A percentile compares a stretch with the other conserved stretches of the same genome.
These are phyloP conservation scores for Mesochorus sp. DNA, from an alignment of 2,888 invertebrate genomes.

Conservation along the genomic window DNA sequence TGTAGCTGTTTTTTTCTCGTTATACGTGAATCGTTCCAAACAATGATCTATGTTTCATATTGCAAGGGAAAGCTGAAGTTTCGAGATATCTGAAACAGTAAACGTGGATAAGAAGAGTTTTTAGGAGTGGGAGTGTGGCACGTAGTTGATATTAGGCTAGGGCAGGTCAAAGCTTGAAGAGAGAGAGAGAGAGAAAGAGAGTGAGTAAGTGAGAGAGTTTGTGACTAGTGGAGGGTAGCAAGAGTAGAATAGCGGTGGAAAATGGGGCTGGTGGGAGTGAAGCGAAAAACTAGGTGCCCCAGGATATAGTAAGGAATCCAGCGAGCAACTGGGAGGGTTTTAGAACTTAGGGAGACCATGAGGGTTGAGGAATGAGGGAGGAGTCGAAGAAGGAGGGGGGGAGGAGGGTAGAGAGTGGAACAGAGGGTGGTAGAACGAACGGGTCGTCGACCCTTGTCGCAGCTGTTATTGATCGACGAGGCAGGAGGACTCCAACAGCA, in stretches of 20 bases:
- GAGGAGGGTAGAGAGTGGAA: conserved; percentile 67
- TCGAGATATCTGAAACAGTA: conserved; percentile 47
- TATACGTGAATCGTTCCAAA: background rate
- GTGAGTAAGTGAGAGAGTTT: conserved; percentile 48
- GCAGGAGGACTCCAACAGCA: conserved; percentile 71
- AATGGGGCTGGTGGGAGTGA: conserved; percentile 32
- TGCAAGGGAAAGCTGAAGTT: conserved; percentile 36
- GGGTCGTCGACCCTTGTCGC: conserved; percentile 78
- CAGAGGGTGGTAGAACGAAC: conserved; percentile 63
- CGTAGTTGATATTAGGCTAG: conserved; percentile 64
- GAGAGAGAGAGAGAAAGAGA: conserved; percentile 6
- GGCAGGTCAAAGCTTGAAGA: conserved; percentile 57
- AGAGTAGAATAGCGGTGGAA: conserved; percentile 1
- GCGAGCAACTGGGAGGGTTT: conserved; percentile 37
- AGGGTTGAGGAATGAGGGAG: conserved; percentile 10
- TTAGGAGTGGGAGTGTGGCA: conserved; percentile 30
- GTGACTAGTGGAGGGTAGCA: conserved; percentile 7
- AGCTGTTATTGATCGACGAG: conserved; percentile 81
- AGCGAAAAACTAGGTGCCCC: conserved; percentile 59
- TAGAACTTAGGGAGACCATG: conserved; percentile 5
- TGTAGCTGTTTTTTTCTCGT: too few relatives aligned
- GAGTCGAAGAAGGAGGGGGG: conserved; percentile 53
- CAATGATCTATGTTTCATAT: conserved; percentile 19
- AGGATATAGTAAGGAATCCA: conserved; percentile 45
- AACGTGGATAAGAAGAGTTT: conserved; percentile 42